Percentiles rank a stretch among this genome's conserved stretches.
These are phyloP conservation scores for Stichodactyla helianthus DNA, from an alignment of 64 coral and sea anemone species.

Conservation along the genomic window DNA sequence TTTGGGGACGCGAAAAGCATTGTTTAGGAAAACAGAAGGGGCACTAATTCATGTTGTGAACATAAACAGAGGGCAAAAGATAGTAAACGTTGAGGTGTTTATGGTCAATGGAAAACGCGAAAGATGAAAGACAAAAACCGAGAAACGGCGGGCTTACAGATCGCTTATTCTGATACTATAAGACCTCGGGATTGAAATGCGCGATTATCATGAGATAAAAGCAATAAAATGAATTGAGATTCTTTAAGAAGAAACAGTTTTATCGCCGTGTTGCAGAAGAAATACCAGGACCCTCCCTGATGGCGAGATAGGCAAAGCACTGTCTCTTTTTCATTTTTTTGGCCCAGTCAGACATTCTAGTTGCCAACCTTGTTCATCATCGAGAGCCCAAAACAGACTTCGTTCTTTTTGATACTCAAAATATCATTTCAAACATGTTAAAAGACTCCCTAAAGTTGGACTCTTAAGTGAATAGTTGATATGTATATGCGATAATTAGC, in stretches of 20 bases:
- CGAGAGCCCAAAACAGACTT: background rate
- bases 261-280: conserved; percentile 16
- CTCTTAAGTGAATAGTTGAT: conserved; percentile 2
- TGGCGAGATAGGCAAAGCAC: background rate
- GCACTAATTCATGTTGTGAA: background rate
- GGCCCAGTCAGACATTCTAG: background rate
- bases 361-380: background rate
- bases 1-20: background rate
- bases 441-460: background rate
- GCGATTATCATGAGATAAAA: conserved; percentile 11
- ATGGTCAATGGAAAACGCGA: background rate
- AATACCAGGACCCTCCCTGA: conserved; percentile 3
- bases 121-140: background rate
- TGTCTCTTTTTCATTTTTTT: background rate
- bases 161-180: background rate
- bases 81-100: background rate
- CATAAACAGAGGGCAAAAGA: background rate
- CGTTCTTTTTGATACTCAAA: background rate
- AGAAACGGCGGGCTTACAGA: background rate
- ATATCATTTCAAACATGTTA: conserved; percentile 12
- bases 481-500: background rate
- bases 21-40: conserved; percentile 3
- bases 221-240: conserved; percentile 27
- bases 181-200: conserved; percentile 4
- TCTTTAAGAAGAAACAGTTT: background rate